Conservation (phyloP, 1,140 invertebrate genomes). For the Phymorhynchus buccinoides region DNA sequence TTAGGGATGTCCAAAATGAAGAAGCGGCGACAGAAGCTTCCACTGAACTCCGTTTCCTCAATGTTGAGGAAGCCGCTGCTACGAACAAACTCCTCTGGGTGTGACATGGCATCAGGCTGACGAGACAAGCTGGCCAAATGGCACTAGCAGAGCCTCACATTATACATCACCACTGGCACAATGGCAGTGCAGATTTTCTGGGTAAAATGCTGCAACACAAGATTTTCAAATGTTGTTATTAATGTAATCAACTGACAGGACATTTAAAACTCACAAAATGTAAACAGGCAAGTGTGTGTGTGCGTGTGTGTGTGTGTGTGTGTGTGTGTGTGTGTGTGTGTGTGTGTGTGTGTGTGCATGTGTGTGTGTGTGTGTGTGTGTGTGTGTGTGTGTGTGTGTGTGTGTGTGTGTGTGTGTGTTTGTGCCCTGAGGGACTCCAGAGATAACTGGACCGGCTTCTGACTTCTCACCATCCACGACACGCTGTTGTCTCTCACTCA, state of each 20-base stretch:
- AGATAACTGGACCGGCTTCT: no score
- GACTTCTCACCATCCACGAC: no score
- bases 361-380: no score
- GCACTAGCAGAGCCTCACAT: neutral
- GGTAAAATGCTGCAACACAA: neutral
- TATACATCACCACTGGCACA: neutral
- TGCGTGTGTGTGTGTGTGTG: neutral
- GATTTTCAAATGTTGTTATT: neutral
- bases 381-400: no score
- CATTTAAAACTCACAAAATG: neutral
- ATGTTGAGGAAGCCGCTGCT: constrained; percentile 49
- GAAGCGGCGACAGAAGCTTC: constrained; percentile 57
- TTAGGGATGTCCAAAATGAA: constrained; percentile 56
- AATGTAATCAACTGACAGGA: neutral
- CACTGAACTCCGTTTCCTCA: constrained; percentile 56
- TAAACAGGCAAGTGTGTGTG: no score
- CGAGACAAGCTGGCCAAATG: neutral
- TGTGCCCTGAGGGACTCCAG: no score
- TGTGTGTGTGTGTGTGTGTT: no score
- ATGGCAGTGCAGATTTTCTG: neutral
- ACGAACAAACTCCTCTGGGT: constrained; percentile 43
- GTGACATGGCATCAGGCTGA: constrained; percentile 42
- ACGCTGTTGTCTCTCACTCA: no score
- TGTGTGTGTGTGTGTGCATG: neutral
- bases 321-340: neutral